Percentiles rank a stretch among this genome's conserved stretches.
These are phyloP conservation scores for Pelobates fuscus DNA, from an alignment of 2,113 vertebrate genomes.

Conservation along the genomic window DNA sequence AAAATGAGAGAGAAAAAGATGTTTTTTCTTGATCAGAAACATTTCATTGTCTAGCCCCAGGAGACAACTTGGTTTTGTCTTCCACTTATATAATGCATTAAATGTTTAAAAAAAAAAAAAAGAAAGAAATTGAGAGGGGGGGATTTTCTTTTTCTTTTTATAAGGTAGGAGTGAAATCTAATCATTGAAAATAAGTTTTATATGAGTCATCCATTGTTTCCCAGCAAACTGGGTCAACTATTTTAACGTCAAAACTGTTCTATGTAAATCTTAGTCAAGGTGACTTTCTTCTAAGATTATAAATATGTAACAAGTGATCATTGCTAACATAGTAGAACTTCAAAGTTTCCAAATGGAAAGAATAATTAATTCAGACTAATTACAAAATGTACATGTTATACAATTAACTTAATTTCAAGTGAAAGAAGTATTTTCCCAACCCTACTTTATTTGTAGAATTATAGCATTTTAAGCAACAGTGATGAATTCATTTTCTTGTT, in stretches of 20 bases:
- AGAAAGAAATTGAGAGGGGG: no score
- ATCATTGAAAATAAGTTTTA: background rate
- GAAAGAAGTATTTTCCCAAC: background rate
- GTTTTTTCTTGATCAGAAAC: no score
- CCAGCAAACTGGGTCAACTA: constrained; percentile 26
- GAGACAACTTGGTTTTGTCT: no score
- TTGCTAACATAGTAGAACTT: constrained; percentile 1
- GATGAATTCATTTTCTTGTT: constrained; percentile 22
- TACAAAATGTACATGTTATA: background rate
- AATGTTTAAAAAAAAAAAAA: background rate
- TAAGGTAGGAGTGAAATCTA: background rate
- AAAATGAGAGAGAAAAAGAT: no score
- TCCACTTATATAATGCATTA: no score
- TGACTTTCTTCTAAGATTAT: constrained; percentile 9
- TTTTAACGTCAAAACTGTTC: constrained; percentile 26
- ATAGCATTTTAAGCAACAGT: constrained; percentile 6
- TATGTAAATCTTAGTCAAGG: constrained; percentile 25
- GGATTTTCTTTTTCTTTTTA: background rate
- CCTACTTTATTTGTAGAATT: constrained; percentile 3
- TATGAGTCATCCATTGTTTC: constrained; percentile 27
- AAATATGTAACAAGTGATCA: constrained; percentile 17
- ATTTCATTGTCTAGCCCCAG: no score
- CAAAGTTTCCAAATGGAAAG: background rate
- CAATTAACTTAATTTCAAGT: background rate
- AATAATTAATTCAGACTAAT: constrained; percentile 27